Conservation (phyloP, 2,113 vertebrate species). For the Centropus unirufus region DNA sequence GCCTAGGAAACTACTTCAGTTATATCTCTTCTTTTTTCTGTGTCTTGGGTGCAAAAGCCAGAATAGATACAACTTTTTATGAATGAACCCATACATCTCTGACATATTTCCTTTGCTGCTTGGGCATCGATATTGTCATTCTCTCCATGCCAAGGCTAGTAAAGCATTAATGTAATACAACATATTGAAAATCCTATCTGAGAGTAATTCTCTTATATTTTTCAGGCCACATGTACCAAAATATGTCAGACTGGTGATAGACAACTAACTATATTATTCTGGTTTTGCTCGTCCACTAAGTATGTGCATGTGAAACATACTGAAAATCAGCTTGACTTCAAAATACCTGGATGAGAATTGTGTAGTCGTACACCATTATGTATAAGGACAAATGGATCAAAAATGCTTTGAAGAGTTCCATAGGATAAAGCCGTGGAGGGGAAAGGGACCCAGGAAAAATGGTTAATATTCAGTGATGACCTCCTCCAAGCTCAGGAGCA, state of each 20-base stretch:
- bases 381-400: no score
- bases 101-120: not conserved
- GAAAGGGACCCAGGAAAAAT: no score
- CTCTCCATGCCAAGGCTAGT: not conserved
- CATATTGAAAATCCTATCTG: not conserved
- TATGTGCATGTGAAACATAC: not conserved
- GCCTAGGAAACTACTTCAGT: not conserved
- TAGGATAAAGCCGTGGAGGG: no score
- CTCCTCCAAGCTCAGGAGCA: no score
- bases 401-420: no score
- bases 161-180: not conserved
- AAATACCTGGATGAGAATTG: not conserved
- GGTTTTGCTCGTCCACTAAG: not conserved
- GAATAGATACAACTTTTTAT: not conserved
- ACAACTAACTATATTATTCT: not conserved
- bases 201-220: not conserved
- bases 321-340: not conserved
- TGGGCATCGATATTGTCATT: not conserved
- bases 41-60: not conserved
- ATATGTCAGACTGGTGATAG: not conserved
- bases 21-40: not conserved
- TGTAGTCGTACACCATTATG: not conserved
- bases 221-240: not conserved
- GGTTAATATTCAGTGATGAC: no score
- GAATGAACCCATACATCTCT: not conserved